These are phyloP conservation scores for Actenoides hombroni DNA, from an alignment of 2,113 vertebrate genomes.

Conservation along the genomic window DNA sequence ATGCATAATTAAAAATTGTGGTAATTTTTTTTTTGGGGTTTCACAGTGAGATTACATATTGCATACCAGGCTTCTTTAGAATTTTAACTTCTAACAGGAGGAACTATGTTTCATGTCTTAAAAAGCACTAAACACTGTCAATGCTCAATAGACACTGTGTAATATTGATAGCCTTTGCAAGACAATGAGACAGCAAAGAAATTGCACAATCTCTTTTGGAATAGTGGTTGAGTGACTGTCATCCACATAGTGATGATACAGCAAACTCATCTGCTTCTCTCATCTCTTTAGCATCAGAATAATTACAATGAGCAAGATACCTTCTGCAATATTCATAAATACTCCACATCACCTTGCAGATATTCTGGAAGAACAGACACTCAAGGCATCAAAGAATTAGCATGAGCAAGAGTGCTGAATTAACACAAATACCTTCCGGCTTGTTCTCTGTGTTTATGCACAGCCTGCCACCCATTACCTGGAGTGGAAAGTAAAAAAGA, in stretches of 20 bases:
- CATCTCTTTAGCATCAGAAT: background rate
- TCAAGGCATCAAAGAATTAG: background rate
- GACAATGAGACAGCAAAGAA: background rate
- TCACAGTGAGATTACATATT: background rate
- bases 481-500: background rate
- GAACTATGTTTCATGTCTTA: background rate
- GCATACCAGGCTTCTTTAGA: background rate
- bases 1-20: background rate
- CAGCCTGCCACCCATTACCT: background rate
- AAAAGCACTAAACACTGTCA: background rate
- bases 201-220: background rate
- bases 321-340: conserved; percentile 10
- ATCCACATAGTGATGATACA: background rate
- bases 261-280: background rate
- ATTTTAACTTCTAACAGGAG: background rate
- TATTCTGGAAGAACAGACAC: background rate
- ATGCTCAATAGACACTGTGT: background rate
- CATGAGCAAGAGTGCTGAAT: background rate
- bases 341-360: background rate
- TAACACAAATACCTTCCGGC: background rate
- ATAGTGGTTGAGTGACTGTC: background rate
- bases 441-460: background rate
- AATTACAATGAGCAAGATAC: background rate
- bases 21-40: background rate
- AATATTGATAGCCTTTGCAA: background rate